Evolutionary conservation across 2,888 invertebrate genomes (phyloP), one percentile per base, ranked within the genome.

Genomic region (Philereme transversata): DNA sequence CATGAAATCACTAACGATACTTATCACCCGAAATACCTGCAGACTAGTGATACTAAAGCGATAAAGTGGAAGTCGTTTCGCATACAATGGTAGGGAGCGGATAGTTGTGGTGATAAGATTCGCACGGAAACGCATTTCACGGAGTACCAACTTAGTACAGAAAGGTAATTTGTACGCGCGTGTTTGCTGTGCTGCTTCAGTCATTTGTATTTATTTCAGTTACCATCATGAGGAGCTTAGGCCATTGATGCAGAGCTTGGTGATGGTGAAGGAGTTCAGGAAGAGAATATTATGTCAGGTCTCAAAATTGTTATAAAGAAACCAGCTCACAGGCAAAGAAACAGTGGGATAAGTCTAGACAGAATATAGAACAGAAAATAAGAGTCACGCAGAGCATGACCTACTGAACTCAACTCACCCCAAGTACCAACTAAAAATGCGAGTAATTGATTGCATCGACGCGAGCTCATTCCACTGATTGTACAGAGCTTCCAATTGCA

Each of bases 381-480:
- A 7, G 38, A 38, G 8, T 7, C 6, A 38, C 1, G 43, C 5
- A 33, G 40, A 51, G 22, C 51, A 63, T 83, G 86, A 89, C 87
- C 87, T 75, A 87, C 73, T 86, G 83, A 86, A 80, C 83, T 76
- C 68, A 53, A 69, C 76, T 70, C 75, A 76, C 78, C 81, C 80
- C 75, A 73, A 77, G 76, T 77, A 84, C 80, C 75, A 73, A 77
- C 76, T 77, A 84, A 88, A 90, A 86, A 85, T 78, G 84, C 82
- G 79, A 78, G 84, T 90, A 90, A 91, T 89, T 90, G 89, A 90
- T 91, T 90, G 85, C 84, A 87, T 84, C 82, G 84, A 82, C 79
- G 80, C 82, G 78, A 86, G 83, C 88, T 90, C 90, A 88, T 91
- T 90, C 86, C 80, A 81, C 76, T 88, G 88, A 90, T 90, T 90